phyloP scores from a whole-genome alignment of 2,888 invertebrate genomes.

The Myopa tessellatipennis region DNA sequence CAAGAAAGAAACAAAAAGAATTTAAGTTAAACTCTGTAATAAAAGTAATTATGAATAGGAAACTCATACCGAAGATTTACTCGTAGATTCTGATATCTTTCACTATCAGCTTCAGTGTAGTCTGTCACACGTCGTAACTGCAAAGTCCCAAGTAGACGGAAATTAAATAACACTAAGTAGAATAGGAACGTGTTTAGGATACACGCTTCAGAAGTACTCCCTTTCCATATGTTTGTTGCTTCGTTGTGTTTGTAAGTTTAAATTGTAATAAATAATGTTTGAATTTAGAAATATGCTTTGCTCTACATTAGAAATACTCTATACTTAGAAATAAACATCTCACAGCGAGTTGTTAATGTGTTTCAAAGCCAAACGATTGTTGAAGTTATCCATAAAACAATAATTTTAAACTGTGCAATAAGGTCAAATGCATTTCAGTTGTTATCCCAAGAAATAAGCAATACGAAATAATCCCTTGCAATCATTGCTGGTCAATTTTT shows the following conservation, averaged over 20 bases:
- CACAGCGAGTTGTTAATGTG: no score
- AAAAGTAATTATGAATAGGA: background rate
- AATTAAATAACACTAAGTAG: background rate
- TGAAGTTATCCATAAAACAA: background rate
- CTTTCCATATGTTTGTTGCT: no score
- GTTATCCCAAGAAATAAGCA: constrained; percentile 29
- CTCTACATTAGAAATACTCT: background rate
- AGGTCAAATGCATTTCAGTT: constrained; percentile 19
- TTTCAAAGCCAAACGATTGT: no score
- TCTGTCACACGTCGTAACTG: background rate
- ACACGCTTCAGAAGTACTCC: no score
- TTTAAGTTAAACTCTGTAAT: constrained; percentile 13
- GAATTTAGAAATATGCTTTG: constrained; percentile 10
- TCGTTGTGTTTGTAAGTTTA: no score
- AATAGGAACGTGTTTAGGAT: no score
- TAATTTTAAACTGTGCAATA: constrained; percentile 29
- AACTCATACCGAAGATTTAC: background rate
- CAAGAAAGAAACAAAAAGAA: constrained; percentile 12
- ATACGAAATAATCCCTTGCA: constrained; percentile 30
- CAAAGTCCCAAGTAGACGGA: background rate
- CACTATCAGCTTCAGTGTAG: background rate
- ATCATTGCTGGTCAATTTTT: constrained; percentile 39
- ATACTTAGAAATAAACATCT: no score
- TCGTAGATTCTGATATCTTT: constrained; percentile 5
- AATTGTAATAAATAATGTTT: no score